Evolutionary conservation across 2,113 vertebrate species (phyloP), one percentile per base, ranked within the genome.

Genomic region (Hippotragus niger): DNA sequence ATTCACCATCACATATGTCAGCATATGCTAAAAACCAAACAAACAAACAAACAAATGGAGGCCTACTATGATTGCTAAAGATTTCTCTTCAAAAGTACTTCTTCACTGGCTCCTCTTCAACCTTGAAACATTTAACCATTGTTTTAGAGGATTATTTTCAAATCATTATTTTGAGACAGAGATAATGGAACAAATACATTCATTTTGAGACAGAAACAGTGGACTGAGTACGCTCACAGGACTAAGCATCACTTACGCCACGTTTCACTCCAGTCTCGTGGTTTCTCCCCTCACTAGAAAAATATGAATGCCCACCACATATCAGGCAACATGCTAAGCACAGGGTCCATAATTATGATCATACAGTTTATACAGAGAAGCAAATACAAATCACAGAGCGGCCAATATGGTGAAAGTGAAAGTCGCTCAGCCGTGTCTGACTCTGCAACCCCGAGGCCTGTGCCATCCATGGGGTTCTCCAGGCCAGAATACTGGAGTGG

Each of bases 31-130:
- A 90, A 84, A 80, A 29, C 36, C 88, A 93, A 90, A 57, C 64
- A 57, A 36, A 81, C 9, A 85, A 67, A 86, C 17, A 67, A 21
- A 40, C 12, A 64, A 92, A 45, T 23, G 7, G 43, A 76, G 58
- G 31, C 45, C 74, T 53, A 47, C 43, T 53, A 14, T 74, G 88
- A 91, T 9, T 64, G 45, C 87, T 74, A 11, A 74, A 62, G 29
- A 64, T 64, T 93, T 96, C 89, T 81, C 96, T 95, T 43, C 78
- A 76, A 45, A 95, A 87, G 76, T 43, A 85, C 81, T n/a, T 82
- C 31, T 84, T 60, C 36, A 33, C 84, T 57, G 67, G 43, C 43
- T 94, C 52, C 7, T 74, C 93, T 81, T 64, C 76, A 95, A 91
- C 8, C 71, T 27, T 19, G 52, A 88, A 74, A 87, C 29, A 2